Conservation (phyloP, 2,113 vertebrate genomes). For the Engystomops pustulosus region DNA sequence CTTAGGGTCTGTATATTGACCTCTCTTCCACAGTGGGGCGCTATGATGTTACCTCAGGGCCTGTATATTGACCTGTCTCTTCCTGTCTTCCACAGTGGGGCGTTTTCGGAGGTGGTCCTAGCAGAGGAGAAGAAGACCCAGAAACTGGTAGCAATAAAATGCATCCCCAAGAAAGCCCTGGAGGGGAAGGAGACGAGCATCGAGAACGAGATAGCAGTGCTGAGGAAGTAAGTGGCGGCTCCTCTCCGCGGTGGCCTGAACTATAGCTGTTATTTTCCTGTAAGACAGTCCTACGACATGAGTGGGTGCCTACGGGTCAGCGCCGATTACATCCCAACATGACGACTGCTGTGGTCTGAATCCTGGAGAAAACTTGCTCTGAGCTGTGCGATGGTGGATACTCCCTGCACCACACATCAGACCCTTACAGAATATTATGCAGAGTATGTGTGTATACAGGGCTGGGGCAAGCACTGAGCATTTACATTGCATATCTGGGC, state of each 20-base stretch:
- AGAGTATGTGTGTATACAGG: too few relatives aligned
- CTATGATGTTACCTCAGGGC: too few relatives aligned
- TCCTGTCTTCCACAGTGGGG: conserved; percentile 78
- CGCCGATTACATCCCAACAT: neutral
- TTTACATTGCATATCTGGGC: too few relatives aligned
- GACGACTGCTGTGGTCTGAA: neutral
- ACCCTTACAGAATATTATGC: neutral
- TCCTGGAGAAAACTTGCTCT: neutral
- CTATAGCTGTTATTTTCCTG: conserved; percentile 2
- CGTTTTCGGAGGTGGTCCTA: conserved; percentile 96
- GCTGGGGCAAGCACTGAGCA: too few relatives aligned
- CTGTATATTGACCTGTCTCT: neutral
- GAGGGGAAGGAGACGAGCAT: conserved; percentile 96
- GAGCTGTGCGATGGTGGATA: neutral
- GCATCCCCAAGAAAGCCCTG: conserved; percentile 94
- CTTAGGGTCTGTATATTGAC: too few relatives aligned
- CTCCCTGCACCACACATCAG: neutral
- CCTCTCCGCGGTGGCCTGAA: neutral
- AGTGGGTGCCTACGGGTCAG: neutral
- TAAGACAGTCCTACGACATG: conserved; percentile 1
- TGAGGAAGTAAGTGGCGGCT: conserved; percentile 86
- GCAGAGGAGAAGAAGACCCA: conserved; percentile 90
- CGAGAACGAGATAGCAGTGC: conserved; percentile 95
- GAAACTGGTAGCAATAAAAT: conserved; percentile 95
- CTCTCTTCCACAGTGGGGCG: too few relatives aligned